Evolutionary conservation across 2,888 invertebrate genomes (phyloP), one percentile per base, ranked within the genome.

Genomic region (Andrena praecox): DNA sequence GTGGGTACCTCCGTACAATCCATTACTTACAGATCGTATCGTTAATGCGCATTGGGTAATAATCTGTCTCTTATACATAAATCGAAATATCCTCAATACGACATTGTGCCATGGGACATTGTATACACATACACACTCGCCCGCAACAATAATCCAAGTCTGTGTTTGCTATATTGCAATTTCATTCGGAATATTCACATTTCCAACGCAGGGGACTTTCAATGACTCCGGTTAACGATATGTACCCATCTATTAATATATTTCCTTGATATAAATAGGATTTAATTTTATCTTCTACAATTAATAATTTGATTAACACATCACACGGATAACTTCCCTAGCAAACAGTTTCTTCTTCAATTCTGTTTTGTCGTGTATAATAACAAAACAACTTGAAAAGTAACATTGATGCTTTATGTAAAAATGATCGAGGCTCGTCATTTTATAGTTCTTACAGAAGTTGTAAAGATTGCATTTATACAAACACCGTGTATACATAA

Each of bases 1-100:
- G 93, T 93, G 90, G 91, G 93, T 93, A 93, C 89, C 90, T 90
- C 92, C 90, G 85, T 89, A 85, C 89, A 89, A 84, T 88, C 84
- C 80, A 82, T 84, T 87, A 80, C 86, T 62, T 86, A 87, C 80
- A 87, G 82, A 83, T 84, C 80, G 6, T 89, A 86, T 83, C 88
- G 85, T 56, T 89, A 79, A 87, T n/a, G 48, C 56, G 60, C 50
- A 33, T 63, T 7, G 33, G 6, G 8, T 56, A 73, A 63, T 59
- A 68, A 60, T 27, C 33, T 56, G 29, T 69, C 71, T 63, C 35
- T 70, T 31, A 60, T 24, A 33, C 12, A 59, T 33, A 64, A 16
- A 29, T 69, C 24, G 52, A 50, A 42, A 50, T 52, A 27, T 67
- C 67, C 54, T 16, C 56, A 35, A 67, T 71, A 59, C 10, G 59